A percentile compares a stretch with the other conserved stretches of the same genome.
phyloP scores from a whole-genome alignment of 2,888 invertebrate genomes.

The Tanytarsus gracilentus region DNA sequence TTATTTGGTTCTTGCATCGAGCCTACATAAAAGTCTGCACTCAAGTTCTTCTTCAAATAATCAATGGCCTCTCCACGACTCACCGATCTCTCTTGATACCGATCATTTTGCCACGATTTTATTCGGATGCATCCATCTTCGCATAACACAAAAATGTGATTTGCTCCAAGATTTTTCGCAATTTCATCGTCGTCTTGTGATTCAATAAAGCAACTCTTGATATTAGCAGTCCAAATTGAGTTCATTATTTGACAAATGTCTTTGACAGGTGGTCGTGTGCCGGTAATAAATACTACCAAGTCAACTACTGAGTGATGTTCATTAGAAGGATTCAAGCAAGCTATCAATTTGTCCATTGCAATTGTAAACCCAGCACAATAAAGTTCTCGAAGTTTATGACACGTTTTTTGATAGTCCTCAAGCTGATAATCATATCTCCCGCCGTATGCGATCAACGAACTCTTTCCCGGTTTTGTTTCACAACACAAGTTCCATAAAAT shows the following conservation, averaged over 20 bases:
- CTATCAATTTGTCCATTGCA: conserved; percentile 68
- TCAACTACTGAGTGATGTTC: conserved; percentile 46
- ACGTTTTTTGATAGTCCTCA: conserved; percentile 52
- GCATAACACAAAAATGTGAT: conserved; percentile 51
- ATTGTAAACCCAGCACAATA: conserved; percentile 76
- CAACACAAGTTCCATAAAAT: conserved; percentile 51
- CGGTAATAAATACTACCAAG: conserved; percentile 58
- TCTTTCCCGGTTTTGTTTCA: conserved; percentile 37
- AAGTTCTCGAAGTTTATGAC: conserved; percentile 34
- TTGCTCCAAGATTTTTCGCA: conserved; percentile 51
- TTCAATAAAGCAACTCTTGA: conserved; percentile 56
- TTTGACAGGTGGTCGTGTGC: conserved; percentile 49
- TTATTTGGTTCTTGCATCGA: conserved; percentile 33
- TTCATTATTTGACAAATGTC: conserved; percentile 46
- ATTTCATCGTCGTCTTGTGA: conserved; percentile 56
- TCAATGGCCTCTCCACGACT: conserved; percentile 56
- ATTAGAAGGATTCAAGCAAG: conserved; percentile 50
- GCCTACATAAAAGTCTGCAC: conserved; percentile 43
- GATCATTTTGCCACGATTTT: conserved; percentile 54
- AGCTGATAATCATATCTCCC: conserved; percentile 84
- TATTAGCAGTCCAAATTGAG: conserved; percentile 63
- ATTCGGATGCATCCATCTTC: conserved; percentile 41
- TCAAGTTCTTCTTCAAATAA: conserved; percentile 56
- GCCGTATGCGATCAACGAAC: conserved; percentile 67
- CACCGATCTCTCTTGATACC: conserved; percentile 58